phyloP scores from a whole-genome alignment of 2,888 invertebrate species.

The Ochlodes sylvanus region DNA sequence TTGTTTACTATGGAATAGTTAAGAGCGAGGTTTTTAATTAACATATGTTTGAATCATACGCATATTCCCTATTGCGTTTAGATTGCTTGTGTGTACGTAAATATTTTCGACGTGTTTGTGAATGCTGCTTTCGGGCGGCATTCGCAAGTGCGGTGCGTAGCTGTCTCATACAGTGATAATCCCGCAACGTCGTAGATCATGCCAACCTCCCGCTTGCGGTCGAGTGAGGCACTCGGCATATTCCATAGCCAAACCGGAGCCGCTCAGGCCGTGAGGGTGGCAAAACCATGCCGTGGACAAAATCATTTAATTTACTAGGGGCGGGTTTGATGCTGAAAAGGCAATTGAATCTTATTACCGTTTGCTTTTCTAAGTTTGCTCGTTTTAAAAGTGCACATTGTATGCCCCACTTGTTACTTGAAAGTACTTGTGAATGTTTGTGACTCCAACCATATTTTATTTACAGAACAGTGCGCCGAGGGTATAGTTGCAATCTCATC shows the following conservation, averaged over 20 bases:
- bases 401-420: too few species aligned
- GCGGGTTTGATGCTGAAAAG: too few species aligned
- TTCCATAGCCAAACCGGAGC: slow-evolving; percentile 90
- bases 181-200: slow-evolving; percentile 88
- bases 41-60: too few species aligned
- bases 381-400: too few species aligned
- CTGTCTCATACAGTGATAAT: slow-evolving; percentile 80
- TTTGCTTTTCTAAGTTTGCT: too few species aligned
- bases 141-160: slow-evolving; percentile 76
- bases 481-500: slow-evolving; percentile 99
- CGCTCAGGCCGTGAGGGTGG: slow-evolving; percentile 87
- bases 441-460: slow-evolving; percentile 31
- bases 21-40: too few species aligned
- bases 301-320: slow-evolving; percentile 19
- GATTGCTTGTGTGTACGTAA: too few species aligned
- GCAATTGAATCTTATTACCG: too few species aligned
- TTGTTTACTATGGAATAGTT: too few species aligned
- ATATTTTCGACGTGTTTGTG: slow-evolving; percentile 67
- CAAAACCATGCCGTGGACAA: slow-evolving; percentile 87
- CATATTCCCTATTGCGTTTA: too few species aligned
- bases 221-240: slow-evolving; percentile 87
- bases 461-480: slow-evolving; percentile 97
- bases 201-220: slow-evolving; percentile 78
- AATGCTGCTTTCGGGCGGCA: slow-evolving; percentile 61
- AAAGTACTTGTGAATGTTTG: too few species aligned